Conservation (phyloP, 2,888 invertebrate species). For the Orgyia antiqua region DNA sequence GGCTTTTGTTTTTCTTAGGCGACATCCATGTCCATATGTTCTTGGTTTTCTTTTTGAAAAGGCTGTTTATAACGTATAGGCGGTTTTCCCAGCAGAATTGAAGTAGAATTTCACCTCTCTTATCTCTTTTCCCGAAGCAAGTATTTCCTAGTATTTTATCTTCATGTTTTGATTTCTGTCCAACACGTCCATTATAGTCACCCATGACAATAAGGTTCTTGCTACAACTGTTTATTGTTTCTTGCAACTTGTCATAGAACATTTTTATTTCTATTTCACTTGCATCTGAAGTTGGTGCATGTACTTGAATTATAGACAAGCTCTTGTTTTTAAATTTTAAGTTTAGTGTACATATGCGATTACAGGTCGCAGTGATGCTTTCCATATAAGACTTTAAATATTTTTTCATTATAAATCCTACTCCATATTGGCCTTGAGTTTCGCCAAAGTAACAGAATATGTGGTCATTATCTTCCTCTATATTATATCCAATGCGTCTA, state of each 20-base stretch:
- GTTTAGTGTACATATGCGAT: background rate
- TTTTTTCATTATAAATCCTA: background rate
- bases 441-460: background rate
- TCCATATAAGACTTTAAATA: background rate
- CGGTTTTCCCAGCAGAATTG: constrained; percentile 1
- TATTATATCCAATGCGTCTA: background rate
- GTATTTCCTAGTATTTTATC: background rate
- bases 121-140: background rate
- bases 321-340: background rate
- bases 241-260: background rate
- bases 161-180: background rate
- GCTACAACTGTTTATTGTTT: background rate
- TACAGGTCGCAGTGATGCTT: background rate
- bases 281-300: background rate
- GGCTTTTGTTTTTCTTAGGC: background rate
- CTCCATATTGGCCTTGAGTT: background rate
- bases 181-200: background rate
- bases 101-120: background rate
- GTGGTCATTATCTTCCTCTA: background rate
- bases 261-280: background rate
- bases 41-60: background rate
- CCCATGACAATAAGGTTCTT: background rate
- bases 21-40: background rate
- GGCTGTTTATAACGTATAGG: background rate
- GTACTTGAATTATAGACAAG: background rate